Evolutionary conservation across 2,113 vertebrate genomes (phyloP).

Genomic region (Poecilia latipinna): DNA sequence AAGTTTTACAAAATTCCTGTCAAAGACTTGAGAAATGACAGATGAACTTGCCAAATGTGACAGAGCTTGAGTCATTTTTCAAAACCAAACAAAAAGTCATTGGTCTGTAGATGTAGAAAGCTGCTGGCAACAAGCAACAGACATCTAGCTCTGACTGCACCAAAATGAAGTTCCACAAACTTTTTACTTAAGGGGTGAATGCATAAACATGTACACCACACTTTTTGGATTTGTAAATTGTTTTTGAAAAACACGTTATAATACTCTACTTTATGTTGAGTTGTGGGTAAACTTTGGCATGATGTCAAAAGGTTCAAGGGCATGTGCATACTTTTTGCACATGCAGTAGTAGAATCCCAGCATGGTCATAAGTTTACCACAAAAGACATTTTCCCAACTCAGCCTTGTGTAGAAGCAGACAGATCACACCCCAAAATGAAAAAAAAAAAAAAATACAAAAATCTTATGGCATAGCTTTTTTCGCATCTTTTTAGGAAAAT

Average conservation of each 20-base stretch:
- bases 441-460: not conserved
- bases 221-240: not conserved
- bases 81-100: not conserved
- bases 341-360: not conserved
- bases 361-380: not conserved
- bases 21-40: not conserved
- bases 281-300: not conserved
- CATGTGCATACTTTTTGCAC: not conserved
- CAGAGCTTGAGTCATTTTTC: not conserved
- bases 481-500: slow-evolving; percentile 29
- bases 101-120: not conserved
- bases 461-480: not conserved
- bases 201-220: not conserved
- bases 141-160: not conserved
- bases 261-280: not conserved
- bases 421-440: not conserved
- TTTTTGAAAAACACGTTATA: not conserved
- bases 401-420: not conserved
- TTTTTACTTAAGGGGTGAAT: too few relatives aligned
- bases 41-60: not conserved
- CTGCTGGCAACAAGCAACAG: too few relatives aligned
- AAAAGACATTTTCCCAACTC: not conserved
- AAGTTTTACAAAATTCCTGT: too few relatives aligned
- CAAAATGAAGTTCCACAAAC: too few relatives aligned
- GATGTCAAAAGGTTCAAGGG: not conserved